Percentiles rank a stretch among this genome's conserved stretches.
These are phyloP conservation scores for Grantiella picta DNA, from an alignment of 2,113 vertebrate species.

Conservation along the genomic window DNA sequence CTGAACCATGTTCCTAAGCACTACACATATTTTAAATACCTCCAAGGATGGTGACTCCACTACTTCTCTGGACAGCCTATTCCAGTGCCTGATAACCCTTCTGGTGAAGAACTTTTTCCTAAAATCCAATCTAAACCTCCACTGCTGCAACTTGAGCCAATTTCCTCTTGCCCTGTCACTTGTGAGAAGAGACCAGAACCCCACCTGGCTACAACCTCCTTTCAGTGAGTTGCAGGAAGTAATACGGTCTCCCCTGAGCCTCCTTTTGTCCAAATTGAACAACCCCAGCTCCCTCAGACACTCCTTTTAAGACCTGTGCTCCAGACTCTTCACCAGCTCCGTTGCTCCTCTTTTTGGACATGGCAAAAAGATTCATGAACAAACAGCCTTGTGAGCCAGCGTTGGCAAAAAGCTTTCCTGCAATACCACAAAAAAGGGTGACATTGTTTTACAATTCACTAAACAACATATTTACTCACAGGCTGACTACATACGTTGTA, in stretches of 20 bases:
- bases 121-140: background rate
- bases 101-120: accelerated
- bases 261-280: background rate
- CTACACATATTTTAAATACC: background rate
- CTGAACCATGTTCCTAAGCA: background rate
- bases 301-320: background rate
- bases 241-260: background rate
- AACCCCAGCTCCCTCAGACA: accelerated
- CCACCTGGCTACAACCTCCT: background rate
- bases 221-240: background rate
- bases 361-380: background rate
- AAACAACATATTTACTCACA: slow-evolving; percentile 13
- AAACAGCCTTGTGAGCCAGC: accelerated
- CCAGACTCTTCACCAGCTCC: background rate
- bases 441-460: background rate
- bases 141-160: background rate
- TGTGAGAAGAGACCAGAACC: accelerated
- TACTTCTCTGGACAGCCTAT: background rate
- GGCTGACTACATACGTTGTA: background rate
- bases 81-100: background rate
- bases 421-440: background rate
- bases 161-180: background rate
- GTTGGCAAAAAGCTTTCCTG: background rate
- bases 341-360: background rate
- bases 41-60: background rate